Conservation (phyloP, 1,140 invertebrate species). For the Stenopsyche tienmushanensis region DNA sequence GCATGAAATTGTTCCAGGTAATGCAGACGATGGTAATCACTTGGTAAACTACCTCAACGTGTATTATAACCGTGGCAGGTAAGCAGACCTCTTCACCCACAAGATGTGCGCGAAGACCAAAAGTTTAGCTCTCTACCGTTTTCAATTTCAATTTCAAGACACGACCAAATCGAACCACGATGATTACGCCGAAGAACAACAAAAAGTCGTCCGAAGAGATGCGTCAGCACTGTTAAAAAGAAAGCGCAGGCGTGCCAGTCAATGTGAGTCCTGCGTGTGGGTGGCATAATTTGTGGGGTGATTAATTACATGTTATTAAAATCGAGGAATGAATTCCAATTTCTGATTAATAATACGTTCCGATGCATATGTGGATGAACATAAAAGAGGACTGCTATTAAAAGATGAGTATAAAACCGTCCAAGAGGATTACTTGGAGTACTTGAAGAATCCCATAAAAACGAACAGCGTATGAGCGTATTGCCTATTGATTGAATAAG, state of each 20-base stretch:
- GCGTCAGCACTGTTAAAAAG: background rate
- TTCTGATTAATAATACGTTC: too few species aligned
- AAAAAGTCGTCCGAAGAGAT: background rate
- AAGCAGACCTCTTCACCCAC: background rate
- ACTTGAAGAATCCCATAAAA: too few species aligned
- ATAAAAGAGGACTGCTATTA: too few species aligned
- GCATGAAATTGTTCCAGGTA: slow-evolving; percentile 6
- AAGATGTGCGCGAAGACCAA: too few species aligned
- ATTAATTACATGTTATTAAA: slow-evolving; percentile 17
- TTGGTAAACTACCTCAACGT: background rate
- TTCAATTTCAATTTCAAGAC: background rate
- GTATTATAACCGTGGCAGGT: background rate
- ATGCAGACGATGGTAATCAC: slow-evolving; percentile 3
- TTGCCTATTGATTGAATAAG: too few species aligned
- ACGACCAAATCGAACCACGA: background rate
- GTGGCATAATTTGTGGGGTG: slow-evolving; percentile 10
- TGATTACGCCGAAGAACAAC: background rate
- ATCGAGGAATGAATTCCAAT: too few species aligned
- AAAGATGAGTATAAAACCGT: too few species aligned
- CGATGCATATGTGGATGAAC: too few species aligned
- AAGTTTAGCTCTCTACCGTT: too few species aligned
- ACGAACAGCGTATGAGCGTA: too few species aligned
- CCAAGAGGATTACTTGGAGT: too few species aligned
- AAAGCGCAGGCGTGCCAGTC: background rate
- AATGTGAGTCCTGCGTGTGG: background rate